Conservation (phyloP, 2,797 vertebrate genomes). For the Gobio occitaniae region DNA sequence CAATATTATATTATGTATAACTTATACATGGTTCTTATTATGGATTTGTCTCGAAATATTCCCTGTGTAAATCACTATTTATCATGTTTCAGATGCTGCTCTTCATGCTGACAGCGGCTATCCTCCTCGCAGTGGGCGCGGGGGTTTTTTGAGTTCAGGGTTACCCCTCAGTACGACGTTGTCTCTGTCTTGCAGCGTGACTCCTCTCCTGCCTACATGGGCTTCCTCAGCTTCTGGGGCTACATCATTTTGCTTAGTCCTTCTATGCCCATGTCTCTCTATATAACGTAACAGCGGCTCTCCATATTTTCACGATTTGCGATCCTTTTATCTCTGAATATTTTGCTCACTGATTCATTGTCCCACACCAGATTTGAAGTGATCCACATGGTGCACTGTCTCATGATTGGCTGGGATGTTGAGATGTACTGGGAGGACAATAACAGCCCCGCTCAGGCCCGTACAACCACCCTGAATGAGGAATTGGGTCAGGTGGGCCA, state of each 20-base stretch:
- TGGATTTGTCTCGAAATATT: neutral
- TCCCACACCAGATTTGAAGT: slow-evolving; percentile 81
- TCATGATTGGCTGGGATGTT: slow-evolving; percentile 89
- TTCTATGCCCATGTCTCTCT: slow-evolving; percentile 90
- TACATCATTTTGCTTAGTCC: slow-evolving; percentile 91
- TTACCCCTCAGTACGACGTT: slow-evolving; percentile 57
- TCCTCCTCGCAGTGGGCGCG: slow-evolving; percentile 78
- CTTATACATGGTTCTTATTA: neutral
- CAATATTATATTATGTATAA: neutral
- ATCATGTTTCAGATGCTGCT: slow-evolving; percentile 81
- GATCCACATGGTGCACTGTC: slow-evolving; percentile 88
- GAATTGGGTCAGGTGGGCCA: slow-evolving; percentile 92
- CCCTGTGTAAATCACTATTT: neutral
- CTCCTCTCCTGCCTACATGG: slow-evolving; percentile 69
- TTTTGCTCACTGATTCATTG: neutral
- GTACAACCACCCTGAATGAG: slow-evolving; percentile 87
- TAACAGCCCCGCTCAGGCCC: slow-evolving; percentile 82
- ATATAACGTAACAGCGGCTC: slow-evolving; percentile 84
- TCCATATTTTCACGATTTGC: neutral
- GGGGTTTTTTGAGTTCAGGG: slow-evolving; percentile 70
- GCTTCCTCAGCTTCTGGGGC: slow-evolving; percentile 88
- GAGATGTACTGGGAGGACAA: slow-evolving; percentile 81
- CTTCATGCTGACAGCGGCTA: slow-evolving; percentile 68
- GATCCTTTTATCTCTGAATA: neutral
- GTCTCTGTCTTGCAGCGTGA: slow-evolving; percentile 64